Evolutionary conservation across 2,797 vertebrate genomes (phyloP), one percentile per base, ranked within the genome.

Genomic region (Karalla daura): DNA sequence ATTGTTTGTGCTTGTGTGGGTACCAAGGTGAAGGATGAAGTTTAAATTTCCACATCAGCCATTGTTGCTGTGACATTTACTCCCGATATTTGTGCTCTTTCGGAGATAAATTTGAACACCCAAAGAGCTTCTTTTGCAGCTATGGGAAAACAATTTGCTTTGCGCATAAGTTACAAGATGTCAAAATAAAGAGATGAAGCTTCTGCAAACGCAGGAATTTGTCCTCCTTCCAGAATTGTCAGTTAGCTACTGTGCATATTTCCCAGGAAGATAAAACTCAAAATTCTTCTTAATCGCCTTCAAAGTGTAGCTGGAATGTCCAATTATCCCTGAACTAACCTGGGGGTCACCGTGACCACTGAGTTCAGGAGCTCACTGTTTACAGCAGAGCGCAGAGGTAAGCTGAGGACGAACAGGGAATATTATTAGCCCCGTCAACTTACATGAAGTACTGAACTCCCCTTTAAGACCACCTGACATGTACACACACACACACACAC

Each of bases 381-480:
- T 10, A 10, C 24, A 35, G 45, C 49, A 20, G 30, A 50, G 36
- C 10, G 2, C 3, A 1, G 10, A 41, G 14, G 41, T 47, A 28
- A 54, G 13, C 24, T 13, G 37, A 60, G 50, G 47, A 37, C 5
- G 1, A 55, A 51, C 53, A 40, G 53, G 51, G 17, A 62, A 28
- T 63, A 50, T 51, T 23, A 49, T 2, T 13, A 36, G 5, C 47
- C n/a, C 59, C 18, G 55, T 46, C 56, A 24, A 13, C 33, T 44
- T 15, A 1, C 41, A 47, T 61, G 40, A 70, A 50, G 59, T n/a
- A 15, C 9, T 43, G 37, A 5, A 8, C 25, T 30, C 3, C 20
- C 17, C n/a, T 15, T 1, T 17, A 13, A 55, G 50, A 51, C 25
- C 24, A 18, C 47, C 41, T 36, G 70, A 61, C 76, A n/a, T n/a